Percentiles rank a stretch among this genome's conserved stretches.
Conservation (phyloP, 2,888 invertebrate species). For the Ariolimax columbianus region DNA sequence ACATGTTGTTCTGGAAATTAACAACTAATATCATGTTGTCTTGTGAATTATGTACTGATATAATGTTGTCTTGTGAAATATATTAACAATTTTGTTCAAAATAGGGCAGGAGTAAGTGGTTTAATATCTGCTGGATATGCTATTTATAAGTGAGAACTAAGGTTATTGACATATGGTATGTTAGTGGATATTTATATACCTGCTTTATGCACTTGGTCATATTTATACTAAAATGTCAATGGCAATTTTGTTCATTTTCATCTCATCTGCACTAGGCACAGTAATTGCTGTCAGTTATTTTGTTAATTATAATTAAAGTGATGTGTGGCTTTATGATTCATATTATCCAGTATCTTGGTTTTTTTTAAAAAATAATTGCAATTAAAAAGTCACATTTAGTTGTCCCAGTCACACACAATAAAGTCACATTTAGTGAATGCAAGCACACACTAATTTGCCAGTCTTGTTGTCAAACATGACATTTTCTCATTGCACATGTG, state of each 20-base stretch:
- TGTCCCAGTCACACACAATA: no score
- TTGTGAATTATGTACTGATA: not conserved
- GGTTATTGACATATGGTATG: not conserved
- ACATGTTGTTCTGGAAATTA: not conserved
- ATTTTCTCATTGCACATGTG: no score
- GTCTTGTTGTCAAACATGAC: no score
- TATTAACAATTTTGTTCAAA: not conserved
- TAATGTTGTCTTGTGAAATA: not conserved
- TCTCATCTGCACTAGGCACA: not conserved
- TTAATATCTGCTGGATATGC: not conserved
- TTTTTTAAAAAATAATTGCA: no score
- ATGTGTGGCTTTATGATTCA: no score
- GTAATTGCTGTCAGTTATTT: not conserved
- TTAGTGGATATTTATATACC: not conserved
- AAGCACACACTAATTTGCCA: no score
- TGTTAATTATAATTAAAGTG: no score
- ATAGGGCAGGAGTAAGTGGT: slow-evolving; percentile 20
- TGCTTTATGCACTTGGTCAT: no score
- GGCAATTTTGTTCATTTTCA: not conserved
- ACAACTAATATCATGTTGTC: not conserved
- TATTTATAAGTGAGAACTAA: no score
- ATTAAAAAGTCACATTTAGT: no score
- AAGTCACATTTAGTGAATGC: no score
- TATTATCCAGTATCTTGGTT: no score
- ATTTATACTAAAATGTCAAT: not conserved